Evolutionary conservation across 2,113 vertebrate species (phyloP), one percentile per base, ranked within the genome.

Genomic region (Sapayoa aenigma): DNA sequence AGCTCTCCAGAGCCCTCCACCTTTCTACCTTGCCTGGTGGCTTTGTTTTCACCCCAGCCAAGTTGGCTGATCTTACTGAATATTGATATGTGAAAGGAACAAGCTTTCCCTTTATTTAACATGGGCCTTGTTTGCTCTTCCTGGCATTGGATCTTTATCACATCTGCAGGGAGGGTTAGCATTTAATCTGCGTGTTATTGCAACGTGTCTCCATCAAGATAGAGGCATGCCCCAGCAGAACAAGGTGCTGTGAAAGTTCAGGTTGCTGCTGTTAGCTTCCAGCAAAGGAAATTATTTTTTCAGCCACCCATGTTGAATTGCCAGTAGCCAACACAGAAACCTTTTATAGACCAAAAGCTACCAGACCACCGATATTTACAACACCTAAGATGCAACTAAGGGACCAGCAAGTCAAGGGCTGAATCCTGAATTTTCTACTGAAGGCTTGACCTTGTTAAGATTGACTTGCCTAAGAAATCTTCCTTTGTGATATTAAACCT

Each of bases 201-300:
- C 62, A 94, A 69, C 2, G 8, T 42, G 82, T 76, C 82, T 96
- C 56, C 93, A 84, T 90, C 94, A 90, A 93, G 60, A 91, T 4
- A 50, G 42, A 92, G 84, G 22, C 90, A 91, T 95, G 97, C 68
- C 81, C 52, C 68, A 81, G 95, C 88, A 95, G 81, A 78, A 89
- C 69, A 91, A 87, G 93, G 84, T 92, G 73, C 63, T 87, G 23
- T 91, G 78, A 72, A 89, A 95, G 90, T 93, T 96, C 77, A 91
- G 62, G 55, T 59, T 94, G 76, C 35, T 92, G 73, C 71, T 80
- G 28, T 30, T 68, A 73, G 35, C 90, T 94, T 96, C 76, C 58
- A 97, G 93, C 41, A 82, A 89, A 87, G 83, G 90, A 92, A 96
- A 95, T 90, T 69, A 52, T 84, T 93, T 88, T 88, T 95, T 93